Base-by-base conservation (phyloP, 2,113 vertebrate species). In the Entelurus aequoreus region DNA sequence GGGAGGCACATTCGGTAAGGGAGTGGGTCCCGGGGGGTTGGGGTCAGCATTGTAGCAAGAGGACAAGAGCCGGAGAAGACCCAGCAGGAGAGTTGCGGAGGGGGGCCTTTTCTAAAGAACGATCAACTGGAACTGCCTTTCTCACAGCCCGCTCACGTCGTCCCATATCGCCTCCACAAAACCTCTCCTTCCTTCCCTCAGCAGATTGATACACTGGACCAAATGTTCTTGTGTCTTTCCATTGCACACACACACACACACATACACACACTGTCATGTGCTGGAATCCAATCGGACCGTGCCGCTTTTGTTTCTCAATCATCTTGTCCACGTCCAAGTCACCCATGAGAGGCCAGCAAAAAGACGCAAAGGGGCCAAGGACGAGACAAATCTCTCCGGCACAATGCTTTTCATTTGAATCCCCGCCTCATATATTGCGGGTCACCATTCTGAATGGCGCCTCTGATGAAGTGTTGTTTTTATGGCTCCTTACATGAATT, bases 261-360 rank as follows among this genome's bases (percentile, higher is more conserved):
- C 12, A 55, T 36, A 42, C n/a, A 16, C 40, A 19, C 38, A 37
- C 51, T 76, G 79, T 87, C 87, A 83, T 79, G 52, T 52, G 11
- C 68, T 70, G 79, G 81, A 79, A 86, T 85, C 85, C 81, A 88
- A 82, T 70, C 70, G 62, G 81, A 70, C 79, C 71, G 63, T 37
- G 64, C 50, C 40, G 80, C 28, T 48, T 79, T 87, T 88, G 83
- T 89, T 87, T 90, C 82, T 79, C 84, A 77, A 78, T 88, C 86
- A 90, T 88, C 79, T 82, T 74, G 75, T 83, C 69, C 81, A 85
- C 82, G 88, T 88, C 86, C 88, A 88, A 90, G 88, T 86, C 77
- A 71, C 70, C 82, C 63, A 67, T 69, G 76, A 83, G 82, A 83
- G 77, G 73, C 85, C 53, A 69, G 67, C 49, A 70, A 71, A 78